Evolutionary conservation across 2,888 invertebrate species (phyloP), one percentile per base, ranked within the genome.

Genomic region (Trichogramma evanescens): DNA sequence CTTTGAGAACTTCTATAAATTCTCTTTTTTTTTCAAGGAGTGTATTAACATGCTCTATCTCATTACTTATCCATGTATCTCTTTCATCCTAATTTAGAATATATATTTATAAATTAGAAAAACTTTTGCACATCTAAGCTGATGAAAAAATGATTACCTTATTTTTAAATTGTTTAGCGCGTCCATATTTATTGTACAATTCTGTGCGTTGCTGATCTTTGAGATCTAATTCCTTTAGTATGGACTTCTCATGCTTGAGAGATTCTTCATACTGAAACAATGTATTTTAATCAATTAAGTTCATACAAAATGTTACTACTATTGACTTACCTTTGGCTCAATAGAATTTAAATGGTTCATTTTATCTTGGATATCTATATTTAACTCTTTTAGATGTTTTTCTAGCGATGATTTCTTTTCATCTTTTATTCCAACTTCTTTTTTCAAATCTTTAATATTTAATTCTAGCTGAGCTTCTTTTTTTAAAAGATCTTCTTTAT

Each of bases 151-250:
- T 10, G 26, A 46, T 56, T 70, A 74, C 75, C 68, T 71, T 74
- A 1, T 91, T 91, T 0, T 93, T 89, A 79, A 99, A 99, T 80
- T 97, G 96, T 62, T 93, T 95, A 0, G 96, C 96, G 67, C 97
- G 82, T 0, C 98, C 98, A 79, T 98, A 97, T 76, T 98, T 99
- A 0, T 96, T 97, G 77, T 97, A 97, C 54, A 99, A 78, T 76
- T 98, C 98, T 74, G 96, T 96, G 4, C 95, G 82, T 71, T 93
- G 92, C 78, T 95, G 95, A 72, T 97, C 97, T 76, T 95, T 95
- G 13, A 96, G 80, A 0, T 89, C 88, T 55, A 98, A 78, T 71
- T 93, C 89, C 59, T 91, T 79, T 0, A 93, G 92, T 71, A 92
- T 93, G 68, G 93, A 91, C 71, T 97, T 95, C 79, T 99, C 98